Conservation (phyloP, 2,113 vertebrate species). For the Hemibagrus wyckioides region DNA sequence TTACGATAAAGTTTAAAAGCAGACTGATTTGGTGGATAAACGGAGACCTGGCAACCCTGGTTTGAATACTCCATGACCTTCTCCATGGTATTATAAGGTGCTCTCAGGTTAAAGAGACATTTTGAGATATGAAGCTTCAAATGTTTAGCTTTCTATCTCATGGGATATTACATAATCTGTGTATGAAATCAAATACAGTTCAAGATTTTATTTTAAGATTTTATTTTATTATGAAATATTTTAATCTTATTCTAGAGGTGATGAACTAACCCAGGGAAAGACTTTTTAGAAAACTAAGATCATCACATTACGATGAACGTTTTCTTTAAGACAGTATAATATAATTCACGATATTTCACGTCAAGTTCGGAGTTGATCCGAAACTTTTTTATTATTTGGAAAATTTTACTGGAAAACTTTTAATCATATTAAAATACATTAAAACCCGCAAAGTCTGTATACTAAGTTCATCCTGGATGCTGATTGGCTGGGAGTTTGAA, state of each 20-base stretch:
- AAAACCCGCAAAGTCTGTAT: neutral
- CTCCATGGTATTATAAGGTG: neutral
- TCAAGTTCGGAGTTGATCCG: neutral
- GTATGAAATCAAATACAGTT: neutral
- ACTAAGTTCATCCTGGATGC: neutral
- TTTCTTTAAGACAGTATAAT: neutral
- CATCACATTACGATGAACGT: too few relatives aligned
- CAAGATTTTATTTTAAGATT: neutral
- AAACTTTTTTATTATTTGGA: neutral
- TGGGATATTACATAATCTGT: neutral
- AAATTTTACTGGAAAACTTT: neutral
- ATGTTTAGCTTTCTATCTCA: neutral
- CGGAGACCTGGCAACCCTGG: too few relatives aligned
- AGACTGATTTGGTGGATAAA: too few relatives aligned
- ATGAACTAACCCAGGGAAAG: too few relatives aligned
- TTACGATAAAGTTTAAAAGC: too few relatives aligned
- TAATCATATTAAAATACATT: neutral
- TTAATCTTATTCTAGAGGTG: neutral
- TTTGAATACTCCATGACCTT: neutral
- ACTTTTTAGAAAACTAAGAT: too few relatives aligned
- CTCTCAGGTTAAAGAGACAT: neutral
- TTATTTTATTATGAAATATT: neutral
- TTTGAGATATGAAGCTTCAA: neutral
- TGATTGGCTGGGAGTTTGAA: neutral
- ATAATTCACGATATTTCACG: neutral